Base-by-base conservation (phyloP, 2,888 invertebrate species). In the Ligdia adustata region DNA sequence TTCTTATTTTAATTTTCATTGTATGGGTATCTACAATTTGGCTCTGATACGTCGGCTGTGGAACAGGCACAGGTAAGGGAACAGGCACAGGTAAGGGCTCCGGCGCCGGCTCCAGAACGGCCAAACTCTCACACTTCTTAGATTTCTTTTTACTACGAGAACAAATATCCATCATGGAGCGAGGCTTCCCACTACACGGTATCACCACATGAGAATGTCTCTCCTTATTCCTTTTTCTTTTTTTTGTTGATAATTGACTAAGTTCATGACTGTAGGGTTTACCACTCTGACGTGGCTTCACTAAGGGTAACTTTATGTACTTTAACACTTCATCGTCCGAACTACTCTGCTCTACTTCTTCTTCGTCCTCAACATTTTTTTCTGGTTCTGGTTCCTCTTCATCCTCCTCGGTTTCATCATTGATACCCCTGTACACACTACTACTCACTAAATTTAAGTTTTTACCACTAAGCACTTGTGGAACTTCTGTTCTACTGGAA, bases 1-100 rank as follows among this genome's bases (percentile, higher is more conserved):
- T 94, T 74, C 91, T 92, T 64, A 94, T 94, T 69, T 93, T 92
- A 67, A 94, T 91, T 78, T 94, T 94, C 68, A 94, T 93, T 50
- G 93, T 93, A 69, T 82, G 82, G 54, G 92, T 92, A 68, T 93
- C 93, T 60, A 93, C 92, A 63, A 93, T 92, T 79, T 92, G 92
- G 73, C 92, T 92, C 60, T 89, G 91, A 79, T 92, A 93, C 61
- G 91, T 92, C 61, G 89, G 69, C 32, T 46, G 39, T 12, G 47
- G 39, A 39, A 41, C 22, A 15, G 33, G 9, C 15, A 11, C 9
- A n/a, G 28, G n/a, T 3, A 18, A 29, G 7, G 41, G 18, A 9
- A 35, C 26, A 9, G 46, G 46, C 34, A n/a, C 35, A 29, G 38
- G 42, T 11, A 29, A 4, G 11, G 41, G 38, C n/a, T 13, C 34